A percentile compares a stretch with the other conserved stretches of the same genome.
Conservation (phyloP, 2,797 vertebrate genomes). For the Hoplostethus mediterraneus region DNA sequence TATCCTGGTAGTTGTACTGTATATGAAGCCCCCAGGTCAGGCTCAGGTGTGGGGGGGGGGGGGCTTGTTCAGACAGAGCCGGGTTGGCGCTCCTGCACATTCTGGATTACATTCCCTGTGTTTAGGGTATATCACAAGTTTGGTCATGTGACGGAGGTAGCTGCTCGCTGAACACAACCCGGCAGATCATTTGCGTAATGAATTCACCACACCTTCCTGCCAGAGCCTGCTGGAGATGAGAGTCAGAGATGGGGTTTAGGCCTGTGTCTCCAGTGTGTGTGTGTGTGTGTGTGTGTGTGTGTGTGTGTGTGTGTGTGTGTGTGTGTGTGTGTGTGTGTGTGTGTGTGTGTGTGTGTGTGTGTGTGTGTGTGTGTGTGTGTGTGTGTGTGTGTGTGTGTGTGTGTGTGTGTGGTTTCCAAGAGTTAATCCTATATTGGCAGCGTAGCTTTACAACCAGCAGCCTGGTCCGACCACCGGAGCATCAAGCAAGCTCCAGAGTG, state of each 20-base stretch:
- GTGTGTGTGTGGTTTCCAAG: not conserved
- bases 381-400: conserved; percentile 11
- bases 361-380: conserved; percentile 31
- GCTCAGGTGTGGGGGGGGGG: not conserved
- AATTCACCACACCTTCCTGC: conserved; percentile 74
- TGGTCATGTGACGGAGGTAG: conserved; percentile 57
- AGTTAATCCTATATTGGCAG: conserved; percentile 4
- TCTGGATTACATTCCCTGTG: conserved; percentile 1
- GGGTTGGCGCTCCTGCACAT: not conserved
- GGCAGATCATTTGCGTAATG: conserved; percentile 71
- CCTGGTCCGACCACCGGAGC: conserved; percentile 6
- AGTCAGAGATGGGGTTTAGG: conserved; percentile 29
- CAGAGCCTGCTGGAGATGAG: conserved; percentile 52
- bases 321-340: conserved; percentile 34
- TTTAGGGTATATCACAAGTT: conserved; percentile 56
- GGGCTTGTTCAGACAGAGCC: conserved; percentile 24
- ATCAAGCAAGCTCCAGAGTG: conserved; percentile 3
- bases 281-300: conserved; percentile 25
- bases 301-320: not conserved
- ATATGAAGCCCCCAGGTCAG: not conserved
- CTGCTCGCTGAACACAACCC: conserved; percentile 48
- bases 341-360: not conserved
- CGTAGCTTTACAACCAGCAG: not conserved
- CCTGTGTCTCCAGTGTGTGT: conserved; percentile 14
- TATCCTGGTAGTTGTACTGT: conserved; percentile 11